Evolutionary conservation across 2,888 invertebrate genomes (phyloP), one percentile per base, ranked within the genome.

Genomic region (Netelia inedita): DNA sequence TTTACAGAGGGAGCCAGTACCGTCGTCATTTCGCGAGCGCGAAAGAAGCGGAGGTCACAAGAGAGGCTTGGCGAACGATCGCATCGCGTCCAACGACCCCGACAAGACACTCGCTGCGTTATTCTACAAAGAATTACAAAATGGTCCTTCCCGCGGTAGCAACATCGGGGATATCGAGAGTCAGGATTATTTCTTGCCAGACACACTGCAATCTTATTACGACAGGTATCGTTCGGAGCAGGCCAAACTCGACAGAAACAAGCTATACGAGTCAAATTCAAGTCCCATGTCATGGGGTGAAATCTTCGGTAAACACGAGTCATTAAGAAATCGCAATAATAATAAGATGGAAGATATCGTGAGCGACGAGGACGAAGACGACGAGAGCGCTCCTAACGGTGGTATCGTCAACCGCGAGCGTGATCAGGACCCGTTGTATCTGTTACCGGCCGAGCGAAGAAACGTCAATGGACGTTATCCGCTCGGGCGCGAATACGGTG

Each of bases 401-500:
- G 66, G 66, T 2, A 85, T 86, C 5, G 28, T 79, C 3, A 88
- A 89, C 6, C 85, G 81, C 1, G 87, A 90, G 1, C 88, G 85
- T 19, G 90, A 90, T 53, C 88, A 89, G n/a, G 87, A 85, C 3
- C 43, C 89, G 0, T 65, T 89, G 23, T 91, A 91, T 11, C 21
- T 90, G 3, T 50, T 89, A 14, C 85, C 89, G 19, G 80, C 87
- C 0, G 86, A 91, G 46, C 89, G 91, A 2, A 89, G 92, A 46
- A 93, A 92, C 63, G 92, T 92, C 2, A 92, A 93, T 35, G 91
- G 88, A 1, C 88, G 92, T 21, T 93, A 90, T 82, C 92, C 93
- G 0, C 68, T 92, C 1, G 91, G 90, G 3, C 89, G 89, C 0
- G 91, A 92, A 3, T 92, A 92, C 66, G 87, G 87, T 3, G 89